Evolutionary conservation across 2,797 vertebrate genomes (phyloP).

Genomic region (Mustela erminea): DNA sequence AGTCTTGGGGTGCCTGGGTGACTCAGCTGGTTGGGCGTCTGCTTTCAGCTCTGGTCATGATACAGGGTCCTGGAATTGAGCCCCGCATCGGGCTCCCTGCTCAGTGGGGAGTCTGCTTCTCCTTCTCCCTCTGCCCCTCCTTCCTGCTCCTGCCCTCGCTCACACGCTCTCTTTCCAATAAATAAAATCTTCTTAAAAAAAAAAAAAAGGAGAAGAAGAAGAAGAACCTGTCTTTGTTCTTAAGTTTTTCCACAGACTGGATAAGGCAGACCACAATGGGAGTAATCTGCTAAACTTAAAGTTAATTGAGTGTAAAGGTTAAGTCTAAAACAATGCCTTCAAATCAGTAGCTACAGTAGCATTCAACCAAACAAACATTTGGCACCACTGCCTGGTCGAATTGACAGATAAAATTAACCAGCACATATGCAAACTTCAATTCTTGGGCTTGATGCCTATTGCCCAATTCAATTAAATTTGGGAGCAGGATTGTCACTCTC

Average conservation of each 20-base stretch:
- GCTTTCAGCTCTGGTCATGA: no score
- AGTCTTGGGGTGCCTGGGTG: neutral
- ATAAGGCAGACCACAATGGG: neutral
- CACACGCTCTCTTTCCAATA: no score
- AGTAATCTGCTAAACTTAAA: neutral
- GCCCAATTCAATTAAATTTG: slow-evolving; percentile 21
- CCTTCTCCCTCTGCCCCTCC: neutral
- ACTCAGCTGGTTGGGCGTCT: neutral
- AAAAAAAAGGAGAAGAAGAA: neutral
- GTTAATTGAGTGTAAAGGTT: neutral
- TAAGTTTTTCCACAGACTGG: neutral
- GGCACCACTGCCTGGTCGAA: neutral
- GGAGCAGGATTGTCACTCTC: neutral
- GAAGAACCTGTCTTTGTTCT: neutral
- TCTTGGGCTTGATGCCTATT: neutral
- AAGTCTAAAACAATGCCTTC: neutral
- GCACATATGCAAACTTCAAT: neutral
- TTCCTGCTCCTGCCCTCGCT: no score
- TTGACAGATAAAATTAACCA: neutral
- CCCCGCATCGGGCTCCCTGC: neutral
- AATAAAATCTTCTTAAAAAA: no score
- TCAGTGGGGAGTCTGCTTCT: neutral
- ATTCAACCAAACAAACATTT: neutral
- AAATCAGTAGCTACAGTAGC: neutral
- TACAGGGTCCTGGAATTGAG: neutral